Percentiles rank a stretch among this genome's conserved stretches.
These are phyloP conservation scores for Stenichneumon culpator DNA, from an alignment of 2,888 invertebrate genomes.

Conservation along the genomic window DNA sequence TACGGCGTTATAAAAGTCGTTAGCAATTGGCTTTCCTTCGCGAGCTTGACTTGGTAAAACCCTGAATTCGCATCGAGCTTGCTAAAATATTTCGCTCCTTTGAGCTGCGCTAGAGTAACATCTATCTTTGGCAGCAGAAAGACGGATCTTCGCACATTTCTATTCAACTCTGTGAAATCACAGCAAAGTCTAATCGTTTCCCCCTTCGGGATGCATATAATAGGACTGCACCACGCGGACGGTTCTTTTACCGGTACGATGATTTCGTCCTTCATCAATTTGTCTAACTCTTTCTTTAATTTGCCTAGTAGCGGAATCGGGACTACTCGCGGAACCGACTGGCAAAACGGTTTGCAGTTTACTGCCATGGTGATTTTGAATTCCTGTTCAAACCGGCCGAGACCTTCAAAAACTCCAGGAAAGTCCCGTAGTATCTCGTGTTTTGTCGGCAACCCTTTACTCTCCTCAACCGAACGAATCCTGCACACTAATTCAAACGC, in stretches of 20 bases:
- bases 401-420: conserved; percentile 67
- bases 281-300: conserved; percentile 76
- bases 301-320: conserved; percentile 75
- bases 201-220: conserved; percentile 77
- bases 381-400: conserved; percentile 71
- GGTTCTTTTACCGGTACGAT: conserved; percentile 76
- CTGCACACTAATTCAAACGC: too few relatives aligned
- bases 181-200: conserved; percentile 74
- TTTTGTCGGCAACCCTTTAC: background rate
- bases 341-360: conserved; percentile 58
- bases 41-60: conserved; percentile 74
- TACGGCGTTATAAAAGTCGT: conserved; percentile 21
- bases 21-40: conserved; percentile 37
- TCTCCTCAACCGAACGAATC: conserved; percentile 54
- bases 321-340: conserved; percentile 75
- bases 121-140: conserved; percentile 70
- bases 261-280: conserved; percentile 73
- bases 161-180: conserved; percentile 76
- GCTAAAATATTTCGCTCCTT: conserved; percentile 67
- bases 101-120: conserved; percentile 69
- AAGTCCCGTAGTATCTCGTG: conserved; percentile 56
- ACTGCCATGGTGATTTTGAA: conserved; percentile 73
- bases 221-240: conserved; percentile 79
- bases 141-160: conserved; percentile 67
- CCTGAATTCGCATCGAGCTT: conserved; percentile 72